These are phyloP conservation scores for Caloenas nicobarica DNA, from an alignment of 2,113 vertebrate genomes.

Conservation along the genomic window DNA sequence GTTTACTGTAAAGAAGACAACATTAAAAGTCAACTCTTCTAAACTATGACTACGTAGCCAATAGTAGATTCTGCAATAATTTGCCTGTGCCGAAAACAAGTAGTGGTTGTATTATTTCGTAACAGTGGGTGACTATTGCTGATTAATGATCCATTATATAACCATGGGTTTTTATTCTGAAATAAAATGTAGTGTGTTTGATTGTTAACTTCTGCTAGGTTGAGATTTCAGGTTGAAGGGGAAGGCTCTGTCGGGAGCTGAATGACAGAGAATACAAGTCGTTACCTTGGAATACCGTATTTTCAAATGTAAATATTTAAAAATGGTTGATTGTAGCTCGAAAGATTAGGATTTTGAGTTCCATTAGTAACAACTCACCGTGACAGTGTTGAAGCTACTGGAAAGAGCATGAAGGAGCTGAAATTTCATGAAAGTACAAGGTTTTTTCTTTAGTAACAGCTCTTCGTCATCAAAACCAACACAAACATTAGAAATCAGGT, in stretches of 20 bases:
- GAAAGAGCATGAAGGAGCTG: not conserved
- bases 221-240: not conserved
- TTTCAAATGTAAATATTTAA: not conserved
- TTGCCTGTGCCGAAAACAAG: not conserved
- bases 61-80: not conserved
- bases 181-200: not conserved
- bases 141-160: not conserved
- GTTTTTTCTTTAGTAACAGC: not conserved
- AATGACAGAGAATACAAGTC: not conserved
- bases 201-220: not conserved
- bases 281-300: fast-evolving
- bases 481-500: not conserved
- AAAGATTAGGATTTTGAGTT: not conserved
- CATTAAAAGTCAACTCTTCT: not conserved
- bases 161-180: not conserved
- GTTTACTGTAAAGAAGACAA: not conserved
- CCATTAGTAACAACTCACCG: not conserved
- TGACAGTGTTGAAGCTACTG: not conserved
- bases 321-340: not conserved
- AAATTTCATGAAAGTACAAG: not conserved
- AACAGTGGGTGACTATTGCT: not conserved
- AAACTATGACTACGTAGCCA: not conserved
- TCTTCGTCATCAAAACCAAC: not conserved
- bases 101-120: fast-evolving
- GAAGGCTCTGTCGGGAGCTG: not conserved